phyloP scores from a whole-genome alignment of 2,888 invertebrate genomes.

The Caenorhabditis becei region DNA sequence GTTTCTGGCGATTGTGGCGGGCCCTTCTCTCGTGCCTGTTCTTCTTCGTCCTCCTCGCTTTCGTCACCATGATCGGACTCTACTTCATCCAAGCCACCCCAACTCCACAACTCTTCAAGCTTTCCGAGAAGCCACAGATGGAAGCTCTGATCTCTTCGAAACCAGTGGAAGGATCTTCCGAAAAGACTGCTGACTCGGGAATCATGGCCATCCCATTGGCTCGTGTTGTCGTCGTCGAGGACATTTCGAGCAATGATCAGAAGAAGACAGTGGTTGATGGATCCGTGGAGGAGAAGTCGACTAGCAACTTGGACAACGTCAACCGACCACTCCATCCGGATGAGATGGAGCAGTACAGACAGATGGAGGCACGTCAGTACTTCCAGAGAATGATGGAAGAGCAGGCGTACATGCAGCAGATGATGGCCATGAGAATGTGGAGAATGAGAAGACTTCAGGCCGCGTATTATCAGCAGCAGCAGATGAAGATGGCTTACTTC shows the following conservation, averaged over 20 bases:
- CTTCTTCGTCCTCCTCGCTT: constrained; percentile 42
- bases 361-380: constrained; percentile 54
- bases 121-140: constrained; percentile 51
- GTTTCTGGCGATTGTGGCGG: constrained; percentile 27
- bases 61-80: constrained; percentile 42
- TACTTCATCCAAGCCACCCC: constrained; percentile 35
- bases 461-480: constrained; percentile 52
- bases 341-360: constrained; percentile 57
- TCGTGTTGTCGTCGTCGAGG: constrained; percentile 56
- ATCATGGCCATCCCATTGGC: constrained; percentile 54
- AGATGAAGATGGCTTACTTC: constrained; percentile 52
- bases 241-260: constrained; percentile 34
- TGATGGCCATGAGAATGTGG: constrained; percentile 57
- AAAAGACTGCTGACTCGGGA: constrained; percentile 32
- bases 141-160: constrained; percentile 25
- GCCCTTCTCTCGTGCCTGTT: constrained; percentile 42
- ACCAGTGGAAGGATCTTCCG: constrained; percentile 39
- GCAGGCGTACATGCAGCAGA: constrained; percentile 48
- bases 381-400: constrained; percentile 51
- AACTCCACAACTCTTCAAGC: constrained; percentile 45
- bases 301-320: constrained; percentile 6
- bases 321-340: constrained; percentile 60
- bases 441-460: constrained; percentile 48
- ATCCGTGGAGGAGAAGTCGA: constrained; percentile 50
- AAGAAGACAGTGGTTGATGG: constrained; percentile 54